phyloP scores from a whole-genome alignment of 2,113 vertebrate genomes.

The Stegostoma tigrinum region DNA sequence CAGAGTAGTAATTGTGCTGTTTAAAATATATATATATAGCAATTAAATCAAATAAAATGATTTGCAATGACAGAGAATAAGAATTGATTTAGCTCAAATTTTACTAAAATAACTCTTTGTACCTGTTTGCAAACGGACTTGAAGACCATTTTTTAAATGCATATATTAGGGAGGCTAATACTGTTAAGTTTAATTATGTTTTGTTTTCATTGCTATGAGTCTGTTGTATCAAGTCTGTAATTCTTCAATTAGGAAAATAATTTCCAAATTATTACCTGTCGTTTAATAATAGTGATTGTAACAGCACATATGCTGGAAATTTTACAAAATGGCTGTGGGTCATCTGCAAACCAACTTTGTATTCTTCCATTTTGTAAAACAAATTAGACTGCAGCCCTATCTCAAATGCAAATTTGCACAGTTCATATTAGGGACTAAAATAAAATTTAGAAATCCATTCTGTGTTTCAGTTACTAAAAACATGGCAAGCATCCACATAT shows the following conservation, averaged over 20 bases:
- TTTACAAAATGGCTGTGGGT: not conserved
- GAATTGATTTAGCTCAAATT: not conserved
- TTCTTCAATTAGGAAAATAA: slow-evolving; percentile 6
- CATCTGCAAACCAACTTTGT: not conserved
- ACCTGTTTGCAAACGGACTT: not conserved
- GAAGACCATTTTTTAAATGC: not conserved
- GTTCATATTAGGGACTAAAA: not conserved
- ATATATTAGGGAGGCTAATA: not conserved
- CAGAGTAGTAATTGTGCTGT: not conserved
- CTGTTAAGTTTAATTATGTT: not conserved
- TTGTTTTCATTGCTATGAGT: not conserved
- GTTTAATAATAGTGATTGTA: not conserved
- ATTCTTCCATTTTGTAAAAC: not conserved
- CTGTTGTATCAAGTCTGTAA: not conserved
- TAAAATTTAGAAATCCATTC: not conserved
- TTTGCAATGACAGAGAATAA: not conserved
- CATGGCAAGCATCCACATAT: not conserved
- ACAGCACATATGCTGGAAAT: not conserved
- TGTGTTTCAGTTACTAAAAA: not conserved
- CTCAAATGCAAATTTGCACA: not conserved
- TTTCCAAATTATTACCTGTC: not conserved
- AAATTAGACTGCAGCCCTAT: not conserved
- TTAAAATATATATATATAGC: not conserved
- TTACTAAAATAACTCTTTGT: not conserved
- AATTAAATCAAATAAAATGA: not conserved